Evolutionary conservation across 30 jellyfish, hydroid and myxozoan genomes (phyloP).

Genomic region (Turritopsis rubra): DNA sequence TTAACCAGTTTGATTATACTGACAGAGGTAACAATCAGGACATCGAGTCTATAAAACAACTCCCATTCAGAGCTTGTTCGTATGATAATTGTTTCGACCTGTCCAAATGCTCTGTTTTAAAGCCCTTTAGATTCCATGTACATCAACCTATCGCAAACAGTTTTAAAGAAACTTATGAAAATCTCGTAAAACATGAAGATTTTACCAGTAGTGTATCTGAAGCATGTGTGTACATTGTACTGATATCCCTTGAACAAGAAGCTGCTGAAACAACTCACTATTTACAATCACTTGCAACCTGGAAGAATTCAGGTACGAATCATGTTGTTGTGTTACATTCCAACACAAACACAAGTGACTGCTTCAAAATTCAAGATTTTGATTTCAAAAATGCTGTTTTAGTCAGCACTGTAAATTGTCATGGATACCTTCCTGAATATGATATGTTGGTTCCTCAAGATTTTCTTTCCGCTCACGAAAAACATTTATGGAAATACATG

Average conservation of each 20-base stretch:
- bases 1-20: too few relatives aligned
- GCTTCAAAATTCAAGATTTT: slow-evolving; percentile 28
- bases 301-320: slow-evolving; percentile 69
- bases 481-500: slow-evolving; percentile 7
- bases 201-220: neutral
- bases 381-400: slow-evolving; percentile 28
- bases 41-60: neutral
- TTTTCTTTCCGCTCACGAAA: neutral
- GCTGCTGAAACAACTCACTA: neutral
- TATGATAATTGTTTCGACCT: slow-evolving; percentile 62
- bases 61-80: too few relatives aligned
- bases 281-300: slow-evolving; percentile 16
- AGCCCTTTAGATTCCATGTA: slow-evolving; percentile 31
- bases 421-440: slow-evolving; percentile 25
- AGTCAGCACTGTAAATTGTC: slow-evolving; percentile 34
- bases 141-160: slow-evolving; percentile 33
- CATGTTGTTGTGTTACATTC: slow-evolving; percentile 42
- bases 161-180: neutral
- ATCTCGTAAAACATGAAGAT: slow-evolving; percentile 25
- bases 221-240: slow-evolving; percentile 49
- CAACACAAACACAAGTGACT: slow-evolving; percentile 23
- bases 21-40: neutral
- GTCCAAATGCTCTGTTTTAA: slow-evolving; percentile 52
- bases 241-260: slow-evolving; percentile 19
- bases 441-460: slow-evolving; percentile 43